Conservation (phyloP, 2,888 invertebrate genomes). For the Hypolimnas misippus region DNA sequence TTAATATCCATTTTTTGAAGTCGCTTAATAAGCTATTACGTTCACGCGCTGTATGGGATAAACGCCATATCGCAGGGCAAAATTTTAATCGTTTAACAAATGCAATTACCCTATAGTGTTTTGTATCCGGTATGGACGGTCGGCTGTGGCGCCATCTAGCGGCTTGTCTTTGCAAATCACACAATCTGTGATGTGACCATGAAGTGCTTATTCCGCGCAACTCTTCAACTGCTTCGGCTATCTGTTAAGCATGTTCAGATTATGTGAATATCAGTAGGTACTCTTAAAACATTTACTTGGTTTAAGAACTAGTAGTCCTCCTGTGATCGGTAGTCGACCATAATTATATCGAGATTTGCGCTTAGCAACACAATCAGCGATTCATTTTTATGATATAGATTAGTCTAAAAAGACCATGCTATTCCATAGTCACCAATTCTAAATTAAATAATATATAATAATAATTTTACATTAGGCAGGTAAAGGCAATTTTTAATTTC, state of each 20-base stretch:
- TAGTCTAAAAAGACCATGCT: too few relatives aligned
- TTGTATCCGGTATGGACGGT: constrained; percentile 72
- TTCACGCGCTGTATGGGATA: not conserved
- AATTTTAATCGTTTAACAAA: not conserved
- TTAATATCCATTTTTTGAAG: too few relatives aligned
- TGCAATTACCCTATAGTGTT: constrained; percentile 61
- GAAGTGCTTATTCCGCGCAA: constrained; percentile 79
- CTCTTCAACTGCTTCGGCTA: constrained; percentile 69
- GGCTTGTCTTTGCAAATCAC: constrained; percentile 70
- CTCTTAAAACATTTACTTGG: too few relatives aligned
- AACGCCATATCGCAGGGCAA: not conserved
- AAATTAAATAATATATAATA: too few relatives aligned
- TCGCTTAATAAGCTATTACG: not conserved
- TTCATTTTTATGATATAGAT: too few relatives aligned
- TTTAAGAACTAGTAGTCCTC: too few relatives aligned
- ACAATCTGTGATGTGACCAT: constrained; percentile 74
- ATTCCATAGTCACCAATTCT: too few relatives aligned
- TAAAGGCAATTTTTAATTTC: too few relatives aligned
- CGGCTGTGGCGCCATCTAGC: constrained; percentile 68
- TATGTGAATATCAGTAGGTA: not conserved
- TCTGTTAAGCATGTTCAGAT: constrained; percentile 48
- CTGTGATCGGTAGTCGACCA: too few relatives aligned
- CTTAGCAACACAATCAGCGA: too few relatives aligned
- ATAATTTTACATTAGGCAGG: too few relatives aligned
- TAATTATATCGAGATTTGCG: too few relatives aligned